Evolutionary conservation across 2,797 vertebrate species (phyloP), one percentile per base, ranked within the genome.

Genomic region (Karalla daura): DNA sequence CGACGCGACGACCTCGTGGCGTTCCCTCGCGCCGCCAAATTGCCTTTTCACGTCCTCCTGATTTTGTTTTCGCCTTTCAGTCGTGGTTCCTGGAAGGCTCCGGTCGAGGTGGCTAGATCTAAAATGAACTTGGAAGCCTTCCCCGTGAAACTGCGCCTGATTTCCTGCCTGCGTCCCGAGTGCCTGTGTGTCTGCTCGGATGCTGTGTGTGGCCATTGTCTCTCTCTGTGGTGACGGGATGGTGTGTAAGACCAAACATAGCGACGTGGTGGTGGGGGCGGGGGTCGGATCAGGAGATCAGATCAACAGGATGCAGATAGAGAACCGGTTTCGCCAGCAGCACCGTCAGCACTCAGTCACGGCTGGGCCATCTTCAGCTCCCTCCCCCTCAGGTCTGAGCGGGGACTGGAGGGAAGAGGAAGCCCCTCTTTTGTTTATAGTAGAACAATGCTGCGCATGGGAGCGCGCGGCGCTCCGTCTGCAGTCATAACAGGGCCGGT

Each of bases 361-460:
- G 21, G 7, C 30, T 63, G 60, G 7, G 49, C 36, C 39, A 11
- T 50, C 56, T 52, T 56, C 61, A n/a, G 68, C 49, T 68, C 40
- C 2, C 63, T 53, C 70, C 43, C 59, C 18, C 66, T 37, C 23
- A 20, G 28, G 55, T 41, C 67, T 58, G 41, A 8, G 62, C 61
- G 61, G 75, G 80, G 76, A 74, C 78, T 58, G 78, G 64, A 33
- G 44, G 67, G 51, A 46, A 80, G 24, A 84, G 87, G 84, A 87
- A 88, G 74, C 54, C 69, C 81, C 54, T 67, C 81, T 91, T 51
- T 91, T 94, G 91, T 93, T 92, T 90, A 71, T 55, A 72, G 80
- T 78, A 85, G 87, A 90, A 92, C 88, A 94, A 89, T 91, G 83
- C 65, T 32, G 71, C 17, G 23, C 86, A 83, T 76, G 78, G 81